Base-by-base conservation (phyloP, 1,140 invertebrate genomes). In the Acromyrmex charruanus region DNA sequence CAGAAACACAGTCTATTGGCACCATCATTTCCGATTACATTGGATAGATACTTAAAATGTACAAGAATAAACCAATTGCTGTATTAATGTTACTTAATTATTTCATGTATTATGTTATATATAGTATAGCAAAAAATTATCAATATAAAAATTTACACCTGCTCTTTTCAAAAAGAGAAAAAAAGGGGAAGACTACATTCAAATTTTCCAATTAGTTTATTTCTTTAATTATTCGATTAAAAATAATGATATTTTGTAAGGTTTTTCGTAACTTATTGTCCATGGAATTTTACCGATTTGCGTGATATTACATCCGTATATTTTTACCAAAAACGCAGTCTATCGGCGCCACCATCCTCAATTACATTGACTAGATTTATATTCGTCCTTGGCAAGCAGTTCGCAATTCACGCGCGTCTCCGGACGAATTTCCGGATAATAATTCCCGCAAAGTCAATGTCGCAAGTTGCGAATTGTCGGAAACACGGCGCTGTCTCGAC, bases 331-430 rank as follows among this genome's bases (percentile, higher is more conserved):
- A 82, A 86, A 87, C 80, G 87, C 74, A 71, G 68, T 85, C 72
- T 80, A 88, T 58, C 58, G 86, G 25, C 80, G 39, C 61, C 61
- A 51, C 61, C 61, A 59, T 49, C n/a, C 72, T 14, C 66, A 2
- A 61, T 55, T 59, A 49, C 77, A 25, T 21, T 39, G 59, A 44
- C 14, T 49, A 49, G 77, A 90, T 90, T 90, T 90, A 90, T 77
- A 51, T 28, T 55, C 77, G 86, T 85, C 89, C 88, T 90, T 90
- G 89, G 84, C 89, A 89, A 90, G 77, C 63, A 25, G 39, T 21
- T 31, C 51, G 16, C 68, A 21, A 58, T 21, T 71, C 66, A 18
- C 35, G 51, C 61, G 75, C 28, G 28, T 49, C 75, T 68, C 68
- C 28, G 53, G 58, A 35, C 58, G 86, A 89, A 80, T 87, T 63